Evolutionary conservation across 2,888 invertebrate genomes (phyloP), one percentile per base, ranked within the genome.

Genomic region (Mythimna loreyi): DNA sequence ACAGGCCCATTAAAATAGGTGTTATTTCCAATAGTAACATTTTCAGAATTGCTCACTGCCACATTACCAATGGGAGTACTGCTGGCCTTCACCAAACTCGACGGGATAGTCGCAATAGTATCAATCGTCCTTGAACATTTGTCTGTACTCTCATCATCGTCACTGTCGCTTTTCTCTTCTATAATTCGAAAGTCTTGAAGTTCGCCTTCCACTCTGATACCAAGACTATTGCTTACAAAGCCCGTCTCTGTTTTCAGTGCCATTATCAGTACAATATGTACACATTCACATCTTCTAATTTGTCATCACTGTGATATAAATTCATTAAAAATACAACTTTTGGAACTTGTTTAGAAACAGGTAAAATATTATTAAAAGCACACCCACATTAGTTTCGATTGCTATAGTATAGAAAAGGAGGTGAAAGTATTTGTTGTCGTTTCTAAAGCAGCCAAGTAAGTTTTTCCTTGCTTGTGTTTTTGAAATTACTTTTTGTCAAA

Each of bases 1-100:
- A 98, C 97, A 56, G 98, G 98, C 8, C 98, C 98, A 87, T 98
- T 97, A 86, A 97, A 98, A 85, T 97, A 97, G 7, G 97, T 97
- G 84, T 97, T 97, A 84, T 97, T 97, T 0, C 98, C 98, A 82
- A 98, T 97, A 78, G 97, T 97, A 3, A 98, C 97, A 88, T 98
- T 97, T 33, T 96, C 96, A 0, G 98, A 97, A 84, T 97, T 97
- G 40, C 95, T 96, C 2, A 98, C 96, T 28, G 96, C 96, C 33
- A 98, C 96, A 85, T 96, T 97, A 59, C 97, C 97, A 80, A 89
- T 86, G 11, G 92, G 89, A 19, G 84, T 74, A 43, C 80, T 76
- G 8, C 86, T 76, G 9, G 88, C 80, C 28, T 90, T 89, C 49
- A 92, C 83, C 55, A 92, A 65, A 63, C 85, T 86, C 6, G 86